Conservation (phyloP, 2,797 vertebrate species). For the Catharus ustulatus region DNA sequence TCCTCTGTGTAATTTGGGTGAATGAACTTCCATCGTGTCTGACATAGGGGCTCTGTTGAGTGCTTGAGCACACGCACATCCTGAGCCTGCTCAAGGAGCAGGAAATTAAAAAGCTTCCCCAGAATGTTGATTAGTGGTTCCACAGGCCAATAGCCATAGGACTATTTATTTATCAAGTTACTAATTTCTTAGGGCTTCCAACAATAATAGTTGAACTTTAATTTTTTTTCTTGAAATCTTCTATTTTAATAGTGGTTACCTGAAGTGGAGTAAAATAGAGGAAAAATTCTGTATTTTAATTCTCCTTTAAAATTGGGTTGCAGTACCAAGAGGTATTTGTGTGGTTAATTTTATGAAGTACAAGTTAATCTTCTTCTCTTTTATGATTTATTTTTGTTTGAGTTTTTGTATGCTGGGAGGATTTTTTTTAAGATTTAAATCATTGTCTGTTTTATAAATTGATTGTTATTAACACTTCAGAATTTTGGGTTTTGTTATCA, state of each 20-base stretch:
- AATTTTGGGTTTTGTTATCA: not conserved
- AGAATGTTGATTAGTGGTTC: slow-evolving; percentile 50
- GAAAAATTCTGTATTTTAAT: not conserved
- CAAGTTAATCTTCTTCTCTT: not conserved
- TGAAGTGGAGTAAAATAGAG: not conserved
- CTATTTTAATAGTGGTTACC: not conserved
- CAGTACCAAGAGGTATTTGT: not conserved
- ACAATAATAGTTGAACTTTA: slow-evolving; percentile 36
- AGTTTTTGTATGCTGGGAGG: not conserved
- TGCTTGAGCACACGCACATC: not conserved
- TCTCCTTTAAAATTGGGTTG: not conserved
- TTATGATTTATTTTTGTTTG: not conserved
- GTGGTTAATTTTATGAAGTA: not conserved
- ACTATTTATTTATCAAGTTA: slow-evolving; percentile 47
- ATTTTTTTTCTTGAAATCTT: not conserved
- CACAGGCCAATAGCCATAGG: slow-evolving; percentile 9
- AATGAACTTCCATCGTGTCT: slow-evolving; percentile 1
- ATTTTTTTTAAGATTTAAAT: not conserved
- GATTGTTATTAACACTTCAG: not conserved
- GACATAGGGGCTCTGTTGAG: not conserved
- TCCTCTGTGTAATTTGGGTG: not conserved
- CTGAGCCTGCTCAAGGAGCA: slow-evolving; percentile 36
- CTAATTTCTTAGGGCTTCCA: slow-evolving; percentile 51
- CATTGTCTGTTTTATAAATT: not conserved
- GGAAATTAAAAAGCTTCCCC: slow-evolving; percentile 65